These are phyloP conservation scores for Pyrgilauda ruficollis DNA, from an alignment of 2,113 vertebrate genomes.

Conservation along the genomic window DNA sequence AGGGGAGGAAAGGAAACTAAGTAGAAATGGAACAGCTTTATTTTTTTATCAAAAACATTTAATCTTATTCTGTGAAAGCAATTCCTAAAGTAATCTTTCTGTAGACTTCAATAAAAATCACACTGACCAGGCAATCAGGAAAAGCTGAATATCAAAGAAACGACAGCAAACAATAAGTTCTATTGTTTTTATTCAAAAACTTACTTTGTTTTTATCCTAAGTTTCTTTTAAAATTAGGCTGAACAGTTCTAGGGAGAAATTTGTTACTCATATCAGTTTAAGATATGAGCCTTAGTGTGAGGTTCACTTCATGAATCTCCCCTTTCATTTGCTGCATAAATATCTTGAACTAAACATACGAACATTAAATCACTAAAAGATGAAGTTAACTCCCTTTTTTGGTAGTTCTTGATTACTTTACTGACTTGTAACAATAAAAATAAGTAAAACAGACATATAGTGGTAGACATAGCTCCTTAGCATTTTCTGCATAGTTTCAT, in stretches of 20 bases:
- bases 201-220: background rate
- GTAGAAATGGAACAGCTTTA: background rate
- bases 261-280: background rate
- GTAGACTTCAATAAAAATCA: background rate
- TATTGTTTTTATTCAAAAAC: background rate
- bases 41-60: background rate
- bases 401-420: background rate
- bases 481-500: background rate
- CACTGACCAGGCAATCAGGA: background rate
- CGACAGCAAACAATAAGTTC: background rate
- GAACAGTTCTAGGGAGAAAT: background rate
- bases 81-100: background rate
- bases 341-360: background rate
- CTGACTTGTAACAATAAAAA: background rate
- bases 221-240: background rate
- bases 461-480: background rate
- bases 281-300: background rate
- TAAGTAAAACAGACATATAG: background rate
- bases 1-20: background rate
- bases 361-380: background rate
- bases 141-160: background rate
- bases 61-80: background rate
- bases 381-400: background rate
- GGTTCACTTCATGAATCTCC: background rate
- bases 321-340: background rate